Conservation (phyloP, 1,140 invertebrate species). For the Orius laevigatus region DNA sequence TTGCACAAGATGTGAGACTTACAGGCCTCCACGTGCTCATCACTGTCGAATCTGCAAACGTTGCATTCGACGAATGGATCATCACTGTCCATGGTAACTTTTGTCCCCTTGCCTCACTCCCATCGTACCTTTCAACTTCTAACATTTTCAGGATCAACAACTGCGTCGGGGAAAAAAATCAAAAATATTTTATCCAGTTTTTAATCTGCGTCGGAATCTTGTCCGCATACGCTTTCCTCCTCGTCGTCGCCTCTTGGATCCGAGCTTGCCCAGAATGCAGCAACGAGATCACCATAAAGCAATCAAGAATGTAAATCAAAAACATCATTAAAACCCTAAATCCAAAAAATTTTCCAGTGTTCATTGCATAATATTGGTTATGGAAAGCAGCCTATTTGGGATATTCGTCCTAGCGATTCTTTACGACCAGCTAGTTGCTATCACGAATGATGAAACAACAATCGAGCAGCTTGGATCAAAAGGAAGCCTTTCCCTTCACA, state of each 20-base stretch:
- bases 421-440: constrained; percentile 75
- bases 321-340: constrained; percentile 6
- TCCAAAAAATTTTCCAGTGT: constrained; percentile 43
- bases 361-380: constrained; percentile 65
- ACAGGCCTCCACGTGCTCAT: constrained; percentile 68
- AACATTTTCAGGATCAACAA: constrained; percentile 64
- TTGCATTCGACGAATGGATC: constrained; percentile 78
- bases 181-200: constrained; percentile 89
- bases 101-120: too few species aligned
- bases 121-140: constrained; percentile 10
- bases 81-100: constrained; percentile 47
- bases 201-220: constrained; percentile 58
- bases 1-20: constrained; percentile 69
- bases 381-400: constrained; percentile 74
- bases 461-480: constrained; percentile 46
- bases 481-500: constrained; percentile 16
- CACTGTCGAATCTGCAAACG: constrained; percentile 79
- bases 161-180: constrained; percentile 84
- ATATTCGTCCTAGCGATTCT: constrained; percentile 80
- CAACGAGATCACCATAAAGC: constrained; percentile 48
- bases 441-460: constrained; percentile 64
- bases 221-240: constrained; percentile 46
- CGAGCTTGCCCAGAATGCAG: constrained; percentile 52
- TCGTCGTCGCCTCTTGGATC: constrained; percentile 60
- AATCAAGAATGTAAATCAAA: constrained; percentile 54